phyloP scores from a whole-genome alignment of 2,113 vertebrate genomes.

The Dinomys branickii region DNA sequence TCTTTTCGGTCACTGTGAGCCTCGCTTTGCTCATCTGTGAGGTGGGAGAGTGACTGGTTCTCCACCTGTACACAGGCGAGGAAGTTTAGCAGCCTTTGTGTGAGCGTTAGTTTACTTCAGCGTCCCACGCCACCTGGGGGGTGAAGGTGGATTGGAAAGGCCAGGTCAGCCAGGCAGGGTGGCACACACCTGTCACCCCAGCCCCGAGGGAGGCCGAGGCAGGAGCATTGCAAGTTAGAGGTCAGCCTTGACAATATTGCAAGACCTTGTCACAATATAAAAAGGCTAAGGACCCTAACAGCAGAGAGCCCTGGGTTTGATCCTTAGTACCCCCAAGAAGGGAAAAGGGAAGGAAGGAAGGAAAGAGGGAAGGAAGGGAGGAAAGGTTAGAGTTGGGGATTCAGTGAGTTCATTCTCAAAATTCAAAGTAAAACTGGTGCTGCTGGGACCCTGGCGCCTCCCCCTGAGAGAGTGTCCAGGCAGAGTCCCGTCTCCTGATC shows the following conservation, averaged over 20 bases:
- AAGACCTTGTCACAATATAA: neutral
- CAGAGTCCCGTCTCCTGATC: accelerated
- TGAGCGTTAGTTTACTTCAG: neutral
- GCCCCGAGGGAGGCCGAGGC: neutral
- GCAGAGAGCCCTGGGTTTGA: neutral
- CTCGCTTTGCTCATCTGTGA: neutral
- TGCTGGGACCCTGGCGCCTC: too few relatives aligned
- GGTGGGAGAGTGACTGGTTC: neutral
- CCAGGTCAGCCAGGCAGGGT: neutral
- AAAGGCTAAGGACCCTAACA: neutral
- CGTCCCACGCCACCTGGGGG: neutral
- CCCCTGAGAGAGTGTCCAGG: neutral
- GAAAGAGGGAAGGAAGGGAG: neutral
- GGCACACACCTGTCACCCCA: neutral
- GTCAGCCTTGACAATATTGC: neutral
- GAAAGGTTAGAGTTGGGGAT: neutral
- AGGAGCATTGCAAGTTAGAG: neutral
- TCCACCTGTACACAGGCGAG: neutral
- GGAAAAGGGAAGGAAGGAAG: neutral
- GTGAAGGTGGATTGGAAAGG: neutral
- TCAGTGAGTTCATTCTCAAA: neutral
- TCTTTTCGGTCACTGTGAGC: neutral
- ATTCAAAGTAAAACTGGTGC: neutral
- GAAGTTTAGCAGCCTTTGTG: neutral
- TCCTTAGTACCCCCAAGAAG: neutral